Percentiles rank a stretch among this genome's conserved stretches.
phyloP scores from a whole-genome alignment of 64 coral and sea anemone species.

The Anthopleura sola region DNA sequence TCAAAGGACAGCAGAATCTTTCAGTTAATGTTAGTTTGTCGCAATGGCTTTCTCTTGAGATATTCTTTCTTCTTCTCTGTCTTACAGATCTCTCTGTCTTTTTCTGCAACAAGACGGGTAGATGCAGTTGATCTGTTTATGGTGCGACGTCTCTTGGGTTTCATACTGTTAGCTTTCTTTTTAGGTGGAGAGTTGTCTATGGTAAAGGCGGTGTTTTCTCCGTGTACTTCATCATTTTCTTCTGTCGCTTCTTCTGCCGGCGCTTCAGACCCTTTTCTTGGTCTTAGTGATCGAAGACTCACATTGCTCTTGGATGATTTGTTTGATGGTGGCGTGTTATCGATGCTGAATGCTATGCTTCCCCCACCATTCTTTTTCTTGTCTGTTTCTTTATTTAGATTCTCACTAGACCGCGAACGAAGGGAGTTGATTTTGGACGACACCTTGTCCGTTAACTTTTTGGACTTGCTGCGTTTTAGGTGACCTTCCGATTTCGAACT shows the following conservation, averaged over 20 bases:
- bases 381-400: slow-evolving; percentile 2
- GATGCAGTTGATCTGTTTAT: slow-evolving; percentile 38
- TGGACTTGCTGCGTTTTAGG: slow-evolving; percentile 31
- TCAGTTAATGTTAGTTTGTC: slow-evolving; percentile 1
- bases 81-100: slow-evolving; percentile 29
- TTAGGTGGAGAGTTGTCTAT: slow-evolving; percentile 31
- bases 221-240: not conserved
- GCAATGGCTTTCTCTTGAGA: not conserved
- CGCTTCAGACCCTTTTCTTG: not conserved
- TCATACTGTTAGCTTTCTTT: not conserved
- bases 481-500: slow-evolving; percentile 39
- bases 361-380: slow-evolving; percentile 25
- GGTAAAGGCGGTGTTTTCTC: slow-evolving; percentile 5
- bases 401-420: slow-evolving; percentile 47
- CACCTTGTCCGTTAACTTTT: slow-evolving; percentile 20
- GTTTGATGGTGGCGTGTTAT: slow-evolving; percentile 30
- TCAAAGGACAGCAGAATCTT: not conserved
- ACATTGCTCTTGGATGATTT: not conserved
- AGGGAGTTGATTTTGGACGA: slow-evolving; percentile 23
- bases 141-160: slow-evolving; percentile 27
- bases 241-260: not conserved
- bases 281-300: not conserved
- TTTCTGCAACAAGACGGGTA: slow-evolving; percentile 13
- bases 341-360: slow-evolving; percentile 44
- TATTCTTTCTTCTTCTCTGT: slow-evolving; percentile 25